These are phyloP conservation scores for Drosophila micromelanica DNA, from an alignment of 1,140 invertebrate species.

Conservation along the genomic window DNA sequence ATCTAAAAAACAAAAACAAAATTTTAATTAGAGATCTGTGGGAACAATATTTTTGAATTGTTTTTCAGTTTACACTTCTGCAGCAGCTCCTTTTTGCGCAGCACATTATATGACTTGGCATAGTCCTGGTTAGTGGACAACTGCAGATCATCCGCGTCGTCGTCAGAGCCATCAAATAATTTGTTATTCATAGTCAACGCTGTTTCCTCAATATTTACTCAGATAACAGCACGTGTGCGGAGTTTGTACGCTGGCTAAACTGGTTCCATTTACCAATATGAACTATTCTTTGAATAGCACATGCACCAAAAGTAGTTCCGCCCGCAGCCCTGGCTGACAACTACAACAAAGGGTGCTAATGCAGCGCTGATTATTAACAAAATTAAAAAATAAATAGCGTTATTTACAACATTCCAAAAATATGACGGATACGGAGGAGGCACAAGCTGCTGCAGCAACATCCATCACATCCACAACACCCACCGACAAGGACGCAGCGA, in stretches of 20 bases:
- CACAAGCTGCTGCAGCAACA: conserved; percentile 32
- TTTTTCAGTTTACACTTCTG: conserved; percentile 89
- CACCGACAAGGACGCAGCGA: conserved; percentile 66
- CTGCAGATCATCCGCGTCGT: conserved; percentile 84
- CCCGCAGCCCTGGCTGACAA: conserved; percentile 23
- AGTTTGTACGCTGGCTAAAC: conserved; percentile 1
- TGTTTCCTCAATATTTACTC: conserved; percentile 2
- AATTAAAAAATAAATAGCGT: conserved; percentile 7
- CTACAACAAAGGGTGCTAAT: conserved; percentile 34
- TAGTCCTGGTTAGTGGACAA: conserved; percentile 91
- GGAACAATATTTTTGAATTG: background rate
- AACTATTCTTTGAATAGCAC: background rate
- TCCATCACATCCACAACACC: conserved; percentile 50
- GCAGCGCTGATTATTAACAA: conserved; percentile 23
- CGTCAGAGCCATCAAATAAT: conserved; percentile 74
- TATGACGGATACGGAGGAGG: conserved; percentile 69
- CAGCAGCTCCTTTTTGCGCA: conserved; percentile 93
- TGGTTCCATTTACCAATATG: conserved; percentile 3
- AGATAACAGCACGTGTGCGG: conserved; percentile 40
- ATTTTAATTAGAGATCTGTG: conserved; percentile 11
- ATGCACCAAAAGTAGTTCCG: background rate
- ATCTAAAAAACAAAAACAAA: conserved; percentile 85
- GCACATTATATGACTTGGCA: conserved; percentile 92
- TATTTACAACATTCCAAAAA: conserved; percentile 48
- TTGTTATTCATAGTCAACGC: conserved; percentile 65